A percentile compares a stretch with the other conserved stretches of the same genome.
Conservation (phyloP, 1,140 invertebrate genomes). For the Leptinotarsa undecemlineata region DNA sequence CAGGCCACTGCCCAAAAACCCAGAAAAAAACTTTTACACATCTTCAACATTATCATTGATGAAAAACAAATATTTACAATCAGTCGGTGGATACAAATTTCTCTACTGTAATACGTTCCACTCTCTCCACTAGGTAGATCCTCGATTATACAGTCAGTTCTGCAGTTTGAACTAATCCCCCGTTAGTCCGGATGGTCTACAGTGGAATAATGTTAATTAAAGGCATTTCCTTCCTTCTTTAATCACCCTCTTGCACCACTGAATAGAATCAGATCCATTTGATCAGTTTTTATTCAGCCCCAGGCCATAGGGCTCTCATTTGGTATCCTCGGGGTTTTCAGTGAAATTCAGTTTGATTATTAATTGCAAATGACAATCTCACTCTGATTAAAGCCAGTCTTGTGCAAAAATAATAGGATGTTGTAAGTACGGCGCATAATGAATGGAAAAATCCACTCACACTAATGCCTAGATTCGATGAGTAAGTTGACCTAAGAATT, state of each 20-base stretch:
- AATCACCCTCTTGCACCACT: slow-evolving; percentile 1
- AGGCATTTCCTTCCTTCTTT: background rate
- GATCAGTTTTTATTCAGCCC: background rate
- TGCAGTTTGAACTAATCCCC: background rate
- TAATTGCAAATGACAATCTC: background rate
- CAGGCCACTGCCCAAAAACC: too few species aligned
- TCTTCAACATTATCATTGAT: too few species aligned
- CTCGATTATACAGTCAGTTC: background rate
- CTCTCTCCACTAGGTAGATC: background rate
- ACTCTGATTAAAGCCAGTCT: background rate
- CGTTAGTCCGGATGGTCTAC: background rate
- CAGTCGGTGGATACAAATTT: too few species aligned
- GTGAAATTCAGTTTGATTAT: background rate
- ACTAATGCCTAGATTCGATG: too few species aligned
- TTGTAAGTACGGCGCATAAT: too few species aligned
- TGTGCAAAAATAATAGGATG: too few species aligned
- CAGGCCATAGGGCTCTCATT: background rate
- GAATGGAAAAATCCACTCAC: too few species aligned
- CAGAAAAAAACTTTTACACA: too few species aligned
- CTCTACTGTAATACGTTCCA: too few species aligned
- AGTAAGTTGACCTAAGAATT: too few species aligned
- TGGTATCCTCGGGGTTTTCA: background rate
- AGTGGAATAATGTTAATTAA: slow-evolving; percentile 4
- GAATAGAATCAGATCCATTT: background rate
- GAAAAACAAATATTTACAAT: too few species aligned